These are phyloP conservation scores for Conus ventricosus DNA, from an alignment of 1,140 invertebrate genomes.

Conservation along the genomic window DNA sequence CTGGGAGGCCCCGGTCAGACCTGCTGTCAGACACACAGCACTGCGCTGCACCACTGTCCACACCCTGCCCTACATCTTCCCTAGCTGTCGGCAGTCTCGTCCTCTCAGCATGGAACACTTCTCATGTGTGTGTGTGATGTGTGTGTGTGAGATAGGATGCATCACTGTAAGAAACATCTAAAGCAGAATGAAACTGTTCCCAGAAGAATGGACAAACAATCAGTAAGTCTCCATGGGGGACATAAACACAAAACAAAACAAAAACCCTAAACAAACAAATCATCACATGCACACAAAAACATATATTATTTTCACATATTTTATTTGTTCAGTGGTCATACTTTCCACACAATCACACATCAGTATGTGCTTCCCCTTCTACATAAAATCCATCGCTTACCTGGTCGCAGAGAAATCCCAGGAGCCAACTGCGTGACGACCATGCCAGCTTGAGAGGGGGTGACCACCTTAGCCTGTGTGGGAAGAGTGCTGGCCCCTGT, in stretches of 20 bases:
- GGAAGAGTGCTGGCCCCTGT: slow-evolving; percentile 14
- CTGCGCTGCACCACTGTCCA: neutral
- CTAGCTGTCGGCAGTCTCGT: too few species aligned
- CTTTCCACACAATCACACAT: neutral
- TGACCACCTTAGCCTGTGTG: slow-evolving; percentile 58
- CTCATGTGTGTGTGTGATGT: too few species aligned
- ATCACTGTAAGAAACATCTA: too few species aligned
- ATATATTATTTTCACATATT: neutral
- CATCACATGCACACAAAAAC: too few species aligned
- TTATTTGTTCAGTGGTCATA: neutral
- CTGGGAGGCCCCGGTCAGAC: slow-evolving; percentile 43
- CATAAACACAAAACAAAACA: too few species aligned
- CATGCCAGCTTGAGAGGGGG: slow-evolving; percentile 59
- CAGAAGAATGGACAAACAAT: too few species aligned
- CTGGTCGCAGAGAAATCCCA: slow-evolving; percentile 58
- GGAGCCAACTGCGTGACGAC: slow-evolving; percentile 66
- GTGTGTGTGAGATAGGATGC: too few species aligned
- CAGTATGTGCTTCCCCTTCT: neutral
- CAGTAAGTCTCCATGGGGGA: too few species aligned
- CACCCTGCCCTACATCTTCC: too few species aligned
- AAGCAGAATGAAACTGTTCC: too few species aligned
- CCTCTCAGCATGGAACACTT: too few species aligned
- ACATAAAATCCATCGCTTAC: slow-evolving; percentile 31
- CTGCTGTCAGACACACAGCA: slow-evolving; percentile 16
- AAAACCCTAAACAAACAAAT: too few species aligned